phyloP scores from a whole-genome alignment of 1,140 invertebrate species.

The Coptotermes formosanus region DNA sequence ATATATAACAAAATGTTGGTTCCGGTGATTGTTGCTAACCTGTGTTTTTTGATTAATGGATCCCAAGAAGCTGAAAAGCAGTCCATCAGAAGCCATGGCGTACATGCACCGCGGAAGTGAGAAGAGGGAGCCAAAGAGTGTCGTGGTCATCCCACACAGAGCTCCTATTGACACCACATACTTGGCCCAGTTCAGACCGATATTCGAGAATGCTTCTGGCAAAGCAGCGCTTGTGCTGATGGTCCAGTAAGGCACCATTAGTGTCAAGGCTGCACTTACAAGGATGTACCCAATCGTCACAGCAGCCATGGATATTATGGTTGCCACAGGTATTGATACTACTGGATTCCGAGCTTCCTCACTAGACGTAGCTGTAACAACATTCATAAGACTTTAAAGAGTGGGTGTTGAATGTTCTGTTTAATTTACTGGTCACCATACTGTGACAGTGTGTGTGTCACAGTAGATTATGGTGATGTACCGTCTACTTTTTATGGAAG shows the following conservation, averaged over 20 bases:
- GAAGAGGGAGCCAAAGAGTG: constrained; percentile 80
- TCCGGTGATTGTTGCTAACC: constrained; percentile 37
- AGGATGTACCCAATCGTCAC: constrained; percentile 77
- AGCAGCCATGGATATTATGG: constrained; percentile 72
- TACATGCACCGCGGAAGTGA: constrained; percentile 82
- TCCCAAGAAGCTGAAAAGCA: constrained; percentile 78
- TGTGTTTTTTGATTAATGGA: constrained; percentile 73
- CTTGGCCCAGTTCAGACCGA: constrained; percentile 79
- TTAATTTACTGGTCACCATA: no score
- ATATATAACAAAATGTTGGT: not conserved
- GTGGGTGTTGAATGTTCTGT: no score
- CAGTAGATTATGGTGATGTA: no score
- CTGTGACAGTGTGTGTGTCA: no score
- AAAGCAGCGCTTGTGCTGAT: constrained; percentile 48
- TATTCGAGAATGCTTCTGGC: constrained; percentile 75
- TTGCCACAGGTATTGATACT: constrained; percentile 78
- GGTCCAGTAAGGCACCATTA: constrained; percentile 78
- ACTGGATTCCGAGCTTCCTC: constrained; percentile 82
- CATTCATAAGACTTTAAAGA: no score
- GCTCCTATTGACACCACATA: constrained; percentile 85
- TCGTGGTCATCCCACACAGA: constrained; percentile 86
- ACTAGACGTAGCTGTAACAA: constrained; percentile 62
- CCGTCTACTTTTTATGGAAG: no score
- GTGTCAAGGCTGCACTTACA: constrained; percentile 77
- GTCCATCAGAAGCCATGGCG: constrained; percentile 84